A percentile compares a stretch with the other conserved stretches of the same genome.
Conservation (phyloP, 2,888 invertebrate species). For the Ctenicera cuprea region DNA sequence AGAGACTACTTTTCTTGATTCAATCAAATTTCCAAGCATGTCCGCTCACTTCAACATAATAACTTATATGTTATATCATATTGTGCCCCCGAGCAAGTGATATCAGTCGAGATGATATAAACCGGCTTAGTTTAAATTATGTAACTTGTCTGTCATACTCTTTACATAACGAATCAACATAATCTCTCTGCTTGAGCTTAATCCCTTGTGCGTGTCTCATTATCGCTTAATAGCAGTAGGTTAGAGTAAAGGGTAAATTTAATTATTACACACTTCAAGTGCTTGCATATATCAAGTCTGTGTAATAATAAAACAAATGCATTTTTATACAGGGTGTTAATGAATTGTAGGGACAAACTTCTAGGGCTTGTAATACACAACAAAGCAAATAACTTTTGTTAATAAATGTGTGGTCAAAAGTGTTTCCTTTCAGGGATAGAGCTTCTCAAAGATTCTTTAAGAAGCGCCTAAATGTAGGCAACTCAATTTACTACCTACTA, state of each 20-base stretch:
- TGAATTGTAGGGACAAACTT: too few relatives aligned
- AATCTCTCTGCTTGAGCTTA: slow-evolving; percentile 10
- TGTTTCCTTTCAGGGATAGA: too few relatives aligned
- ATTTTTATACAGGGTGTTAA: neutral
- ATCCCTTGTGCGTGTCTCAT: slow-evolving; percentile 20
- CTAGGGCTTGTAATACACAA: too few relatives aligned
- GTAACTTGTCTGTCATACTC: slow-evolving; percentile 19
- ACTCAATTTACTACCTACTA: too few relatives aligned
- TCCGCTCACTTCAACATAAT: neutral
- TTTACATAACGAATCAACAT: slow-evolving; percentile 26
- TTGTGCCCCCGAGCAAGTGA: neutral
- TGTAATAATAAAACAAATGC: neutral
- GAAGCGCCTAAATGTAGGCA: too few relatives aligned
- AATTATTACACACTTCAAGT: neutral
- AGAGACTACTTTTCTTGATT: too few relatives aligned
- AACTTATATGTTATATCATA: too few relatives aligned
- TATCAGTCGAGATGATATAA: slow-evolving; percentile 2
- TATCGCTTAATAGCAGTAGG: slow-evolving; percentile 18
- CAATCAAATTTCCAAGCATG: neutral
- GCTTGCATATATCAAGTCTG: neutral
- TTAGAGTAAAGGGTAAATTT: neutral
- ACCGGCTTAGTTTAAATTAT: slow-evolving; percentile 19
- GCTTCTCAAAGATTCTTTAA: too few relatives aligned
- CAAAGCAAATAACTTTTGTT: too few relatives aligned
- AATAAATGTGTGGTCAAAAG: too few relatives aligned